phyloP scores from a whole-genome alignment of 2,888 invertebrate genomes.

The Linnaemya vulpina region DNA sequence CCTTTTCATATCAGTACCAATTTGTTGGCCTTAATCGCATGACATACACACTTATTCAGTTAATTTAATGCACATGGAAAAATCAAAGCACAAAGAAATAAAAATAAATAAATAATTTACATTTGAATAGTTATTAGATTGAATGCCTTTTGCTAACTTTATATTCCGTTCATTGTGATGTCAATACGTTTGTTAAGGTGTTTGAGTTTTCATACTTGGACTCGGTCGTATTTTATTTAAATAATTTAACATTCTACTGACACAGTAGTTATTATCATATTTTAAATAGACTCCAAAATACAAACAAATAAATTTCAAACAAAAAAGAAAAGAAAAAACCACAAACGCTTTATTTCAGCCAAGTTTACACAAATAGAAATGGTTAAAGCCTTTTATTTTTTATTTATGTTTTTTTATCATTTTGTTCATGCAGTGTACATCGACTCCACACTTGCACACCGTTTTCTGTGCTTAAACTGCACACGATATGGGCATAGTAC shows the following conservation, averaged over 20 bases:
- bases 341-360: background rate
- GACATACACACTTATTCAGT: conserved; percentile 38
- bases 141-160: conserved; percentile 41
- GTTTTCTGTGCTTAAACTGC: background rate
- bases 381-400: conserved; percentile 41
- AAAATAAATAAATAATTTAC: conserved; percentile 57
- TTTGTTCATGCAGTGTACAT: conserved; percentile 8
- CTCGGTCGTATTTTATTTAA: conserved; percentile 46
- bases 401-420: background rate
- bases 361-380: conserved; percentile 16
- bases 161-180: conserved; percentile 33
- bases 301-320: conserved; percentile 13
- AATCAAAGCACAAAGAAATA: conserved; percentile 38
- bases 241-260: conserved; percentile 60
- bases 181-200: conserved; percentile 5
- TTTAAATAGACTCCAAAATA: conserved; percentile 25
- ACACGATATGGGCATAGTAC: conserved; percentile 5
- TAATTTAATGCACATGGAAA: conserved; percentile 55
- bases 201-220: conserved; percentile 2
- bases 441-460: background rate
- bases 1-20: background rate
- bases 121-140: conserved; percentile 59
- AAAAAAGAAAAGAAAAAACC: background rate
- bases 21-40: conserved; percentile 39
- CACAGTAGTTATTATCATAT: conserved; percentile 58